Evolutionary conservation across 2,113 vertebrate species (phyloP), one percentile per base, ranked within the genome.

Genomic region (Sorex araneus): DNA sequence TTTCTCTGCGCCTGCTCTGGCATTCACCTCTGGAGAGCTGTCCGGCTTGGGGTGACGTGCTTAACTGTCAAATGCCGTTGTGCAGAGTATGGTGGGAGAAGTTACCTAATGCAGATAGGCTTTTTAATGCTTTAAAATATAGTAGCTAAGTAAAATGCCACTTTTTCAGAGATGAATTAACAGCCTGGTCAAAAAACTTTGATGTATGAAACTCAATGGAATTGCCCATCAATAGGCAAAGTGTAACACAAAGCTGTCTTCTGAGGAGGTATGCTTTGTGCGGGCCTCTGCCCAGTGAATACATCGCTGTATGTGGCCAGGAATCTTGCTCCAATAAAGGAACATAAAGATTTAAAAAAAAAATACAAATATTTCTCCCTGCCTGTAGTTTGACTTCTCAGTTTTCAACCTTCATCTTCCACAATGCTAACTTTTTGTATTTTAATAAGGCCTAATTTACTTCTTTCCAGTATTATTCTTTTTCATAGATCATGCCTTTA

Each of bases 251-350:
- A 84, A 96, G 89, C 96, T 97, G 94, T 97, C 95, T 93, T 94
- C 86, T 94, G 95, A 92, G 70, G 92, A 96, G 95, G 45, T 94
- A 95, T 93, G 90, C 95, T 94, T 86, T 91, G 95, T 96, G 95
- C 95, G 95, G 96, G 94, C 90, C 82, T 93, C 94, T 96, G 93
- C 95, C 95, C 90, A 96, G 95, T 94, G 90, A 87, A 87, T 91
- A 94, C 95, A 95, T 95, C 94, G 96, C 95, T 97, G 95, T 97
- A 91, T 96, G 87, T 45, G 63, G 94, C 95, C 94, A 96, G 95
- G 97, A 96, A 96, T 96, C 89, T 94, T 95, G 91, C 91, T 96
- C 95, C 94, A 97, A 96, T 96, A 96, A 97, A 95, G 91, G 94
- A 97, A 96, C 91, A 13, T 97, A 96, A 97, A 96, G 93, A 93